These are phyloP conservation scores for Spinibarbus caldwelli DNA, from an alignment of 2,797 vertebrate species.

Conservation along the genomic window DNA sequence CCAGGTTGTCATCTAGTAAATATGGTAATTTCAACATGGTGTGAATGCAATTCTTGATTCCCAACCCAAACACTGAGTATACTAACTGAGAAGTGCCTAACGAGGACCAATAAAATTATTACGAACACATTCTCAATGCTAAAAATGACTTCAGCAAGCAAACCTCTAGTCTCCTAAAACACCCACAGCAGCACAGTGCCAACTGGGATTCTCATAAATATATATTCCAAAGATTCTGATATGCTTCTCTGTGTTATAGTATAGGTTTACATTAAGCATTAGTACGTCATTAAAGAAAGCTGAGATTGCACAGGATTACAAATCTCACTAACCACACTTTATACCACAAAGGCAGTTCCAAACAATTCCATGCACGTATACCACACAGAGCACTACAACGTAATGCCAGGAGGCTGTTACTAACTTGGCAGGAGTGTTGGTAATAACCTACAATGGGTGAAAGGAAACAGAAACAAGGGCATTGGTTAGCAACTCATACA, in stretches of 20 bases:
- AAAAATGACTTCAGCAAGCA: conserved; percentile 23
- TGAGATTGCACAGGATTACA: conserved; percentile 12
- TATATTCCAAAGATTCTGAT: not conserved
- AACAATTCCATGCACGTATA: conserved; percentile 60
- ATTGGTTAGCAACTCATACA: conserved; percentile 31
- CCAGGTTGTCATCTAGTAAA: not conserved
- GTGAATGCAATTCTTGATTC: not conserved
- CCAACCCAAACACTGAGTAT: not conserved
- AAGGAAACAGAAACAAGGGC: conserved; percentile 50
- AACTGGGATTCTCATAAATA: no score
- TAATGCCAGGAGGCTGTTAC: conserved; percentile 75
- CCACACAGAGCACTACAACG: conserved; percentile 53
- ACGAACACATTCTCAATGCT: not conserved
- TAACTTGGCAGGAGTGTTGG: conserved; percentile 90
- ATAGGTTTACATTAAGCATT: conserved; percentile 29
- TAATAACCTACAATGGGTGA: conserved; percentile 82
- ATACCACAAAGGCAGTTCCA: conserved; percentile 41
- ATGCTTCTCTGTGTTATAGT: not conserved
- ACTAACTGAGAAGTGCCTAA: not conserved
- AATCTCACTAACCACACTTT: conserved; percentile 43
- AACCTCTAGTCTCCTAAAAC: conserved; percentile 21
- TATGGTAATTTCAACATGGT: not conserved
- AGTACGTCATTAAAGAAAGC: conserved; percentile 18
- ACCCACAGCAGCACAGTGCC: conserved; percentile 10
- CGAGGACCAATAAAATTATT: not conserved